phyloP scores from a whole-genome alignment of 2,888 invertebrate genomes.

The Marasmarcha lunaedactyla region DNA sequence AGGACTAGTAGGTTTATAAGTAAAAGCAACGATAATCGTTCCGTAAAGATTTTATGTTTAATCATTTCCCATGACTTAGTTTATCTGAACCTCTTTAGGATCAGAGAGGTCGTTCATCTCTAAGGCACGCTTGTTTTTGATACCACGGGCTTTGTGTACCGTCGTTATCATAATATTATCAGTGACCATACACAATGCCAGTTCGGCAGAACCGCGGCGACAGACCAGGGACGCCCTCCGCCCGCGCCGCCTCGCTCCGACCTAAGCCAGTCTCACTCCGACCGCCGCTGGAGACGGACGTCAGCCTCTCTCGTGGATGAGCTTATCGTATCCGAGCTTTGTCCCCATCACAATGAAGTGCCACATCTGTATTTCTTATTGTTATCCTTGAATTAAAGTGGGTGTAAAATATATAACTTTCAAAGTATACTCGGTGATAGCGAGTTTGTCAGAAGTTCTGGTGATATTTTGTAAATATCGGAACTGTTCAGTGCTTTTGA shows the following conservation, averaged over 20 bases:
- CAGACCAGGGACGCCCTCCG: neutral
- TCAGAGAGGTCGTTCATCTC: constrained; percentile 26
- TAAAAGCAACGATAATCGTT: no score
- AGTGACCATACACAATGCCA: neutral
- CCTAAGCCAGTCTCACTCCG: constrained; percentile 53
- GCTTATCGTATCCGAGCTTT: constrained; percentile 61
- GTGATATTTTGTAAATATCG: no score
- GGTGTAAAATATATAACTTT: no score
- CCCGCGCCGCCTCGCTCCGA: constrained; percentile 20
- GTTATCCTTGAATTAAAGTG: no score
- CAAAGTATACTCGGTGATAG: no score
- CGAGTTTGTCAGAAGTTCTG: no score
- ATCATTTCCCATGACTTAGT: no score
- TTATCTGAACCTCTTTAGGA: no score
- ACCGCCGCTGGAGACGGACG: constrained; percentile 24
- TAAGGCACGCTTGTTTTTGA: constrained; percentile 14
- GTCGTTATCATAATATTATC: constrained; percentile 54
- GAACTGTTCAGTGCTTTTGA: neutral
- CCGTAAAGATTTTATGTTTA: no score
- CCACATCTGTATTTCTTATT: no score
- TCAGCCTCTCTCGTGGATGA: constrained; percentile 22
- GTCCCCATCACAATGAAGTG: constrained; percentile 19
- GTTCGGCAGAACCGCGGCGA: neutral
- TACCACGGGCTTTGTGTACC: constrained; percentile 45
- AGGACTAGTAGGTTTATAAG: no score